Evolutionary conservation across 2,113 vertebrate species (phyloP).

Genomic region (Micronycteris hirsuta): DNA sequence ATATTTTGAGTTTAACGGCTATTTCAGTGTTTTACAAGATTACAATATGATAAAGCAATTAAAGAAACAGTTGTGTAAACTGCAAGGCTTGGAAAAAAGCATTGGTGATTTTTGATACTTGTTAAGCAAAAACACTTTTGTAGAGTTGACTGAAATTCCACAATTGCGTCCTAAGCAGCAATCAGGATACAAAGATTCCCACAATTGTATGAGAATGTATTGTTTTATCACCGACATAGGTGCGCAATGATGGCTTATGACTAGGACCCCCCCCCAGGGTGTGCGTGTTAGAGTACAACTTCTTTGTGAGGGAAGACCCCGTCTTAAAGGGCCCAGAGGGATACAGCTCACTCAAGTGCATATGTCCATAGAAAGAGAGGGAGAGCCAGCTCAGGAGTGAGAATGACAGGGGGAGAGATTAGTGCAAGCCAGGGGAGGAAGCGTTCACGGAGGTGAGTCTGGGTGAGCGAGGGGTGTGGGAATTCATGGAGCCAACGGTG

Average conservation of each 20-base stretch:
- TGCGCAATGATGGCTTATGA: neutral
- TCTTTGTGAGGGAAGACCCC: neutral
- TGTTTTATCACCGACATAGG: neutral
- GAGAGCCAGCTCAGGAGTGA: neutral
- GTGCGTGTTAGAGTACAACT: neutral
- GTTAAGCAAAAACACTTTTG: neutral
- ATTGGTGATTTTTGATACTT: neutral
- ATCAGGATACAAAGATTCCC: neutral
- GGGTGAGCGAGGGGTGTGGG: no score
- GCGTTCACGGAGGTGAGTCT: no score
- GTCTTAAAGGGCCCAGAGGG: neutral
- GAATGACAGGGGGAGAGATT: neutral
- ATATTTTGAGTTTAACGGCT: neutral
- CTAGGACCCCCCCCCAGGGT: neutral
- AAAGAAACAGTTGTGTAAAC: neutral
- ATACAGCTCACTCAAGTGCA: neutral
- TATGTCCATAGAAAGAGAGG: neutral
- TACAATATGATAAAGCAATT: neutral
- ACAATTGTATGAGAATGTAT: neutral
- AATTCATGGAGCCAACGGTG: no score
- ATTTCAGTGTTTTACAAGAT: neutral
- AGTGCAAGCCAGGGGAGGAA: no score
- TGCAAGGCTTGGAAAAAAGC: neutral
- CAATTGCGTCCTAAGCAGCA: neutral
- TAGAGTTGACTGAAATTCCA: neutral